These are phyloP conservation scores for Cyrtodaria siliqua DNA, from an alignment of 2,888 invertebrate species.

Conservation along the genomic window DNA sequence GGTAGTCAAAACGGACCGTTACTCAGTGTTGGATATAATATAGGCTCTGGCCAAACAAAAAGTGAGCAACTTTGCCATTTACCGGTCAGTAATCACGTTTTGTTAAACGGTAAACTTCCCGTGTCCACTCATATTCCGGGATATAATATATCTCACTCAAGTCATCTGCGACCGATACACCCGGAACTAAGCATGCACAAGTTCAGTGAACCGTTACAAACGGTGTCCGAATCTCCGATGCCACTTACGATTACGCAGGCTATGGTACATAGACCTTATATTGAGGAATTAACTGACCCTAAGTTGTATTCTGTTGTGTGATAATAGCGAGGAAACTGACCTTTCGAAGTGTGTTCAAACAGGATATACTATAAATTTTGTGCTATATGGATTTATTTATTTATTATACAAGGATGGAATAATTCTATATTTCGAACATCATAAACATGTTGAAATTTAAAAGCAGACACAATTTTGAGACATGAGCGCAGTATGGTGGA, in stretches of 20 bases:
- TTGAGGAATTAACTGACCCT: slow-evolving; percentile 62
- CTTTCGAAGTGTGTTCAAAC: slow-evolving; percentile 1
- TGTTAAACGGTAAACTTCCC: slow-evolving; percentile 14
- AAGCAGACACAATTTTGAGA: no score
- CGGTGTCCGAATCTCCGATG: slow-evolving; percentile 19
- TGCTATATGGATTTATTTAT: background rate
- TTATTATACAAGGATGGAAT: no score
- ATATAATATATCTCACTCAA: slow-evolving; percentile 39
- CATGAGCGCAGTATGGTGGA: no score
- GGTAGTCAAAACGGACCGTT: slow-evolving; percentile 44
- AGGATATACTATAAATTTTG: background rate
- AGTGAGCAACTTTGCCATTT: slow-evolving; percentile 26
- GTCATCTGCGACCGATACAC: slow-evolving; percentile 45
- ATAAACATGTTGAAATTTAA: no score
- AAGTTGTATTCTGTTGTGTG: slow-evolving; percentile 67
- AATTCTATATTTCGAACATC: no score
- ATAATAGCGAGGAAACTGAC: slow-evolving; percentile 1
- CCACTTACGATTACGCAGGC: slow-evolving; percentile 65
- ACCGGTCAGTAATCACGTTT: slow-evolving; percentile 10
- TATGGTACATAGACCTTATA: slow-evolving; percentile 69
- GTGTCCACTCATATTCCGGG: slow-evolving; percentile 38
- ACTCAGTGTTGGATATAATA: slow-evolving; percentile 26
- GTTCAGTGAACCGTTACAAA: slow-evolving; percentile 19
- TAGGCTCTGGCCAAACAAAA: slow-evolving; percentile 22
- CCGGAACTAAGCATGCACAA: slow-evolving; percentile 32